Base-by-base conservation (phyloP, 2,888 invertebrate species). In the Eubasilissa splendida region DNA sequence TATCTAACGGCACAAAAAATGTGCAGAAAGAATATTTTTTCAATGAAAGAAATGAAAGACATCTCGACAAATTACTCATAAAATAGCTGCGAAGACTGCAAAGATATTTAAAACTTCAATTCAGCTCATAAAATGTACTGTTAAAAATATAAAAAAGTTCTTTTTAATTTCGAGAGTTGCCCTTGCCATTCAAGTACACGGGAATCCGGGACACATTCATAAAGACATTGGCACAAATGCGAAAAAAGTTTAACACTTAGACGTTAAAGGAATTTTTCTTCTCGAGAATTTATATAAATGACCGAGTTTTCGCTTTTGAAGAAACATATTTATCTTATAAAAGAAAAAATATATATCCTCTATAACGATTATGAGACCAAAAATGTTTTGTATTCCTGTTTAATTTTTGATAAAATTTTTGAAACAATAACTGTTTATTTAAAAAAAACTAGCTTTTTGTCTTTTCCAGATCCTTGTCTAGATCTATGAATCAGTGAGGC, bases 221-320 rank as follows among this genome's bases (percentile, higher is more conserved):
- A 12, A 70, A 70, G 54, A 70, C 54, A 70, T 70, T 70, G 70
- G 53, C 70, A 14, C 12, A 22, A 52, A 14, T 53, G 70, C 53
- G 31, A 42, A 70, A 53, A 68, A 70, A 70, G 53, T 70, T 70
- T 70, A 14, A 70, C 70, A 54, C 54, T 12, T 70, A 70, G 70
- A 70, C 10, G n/a, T 54, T 14, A 70, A 53, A 10, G 70, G 22
- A 54, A 53, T 70, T 70, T 54, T 53, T 31, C 5, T 14, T n/a
- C n/a, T 14, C 11, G 54, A 53, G 12, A 70, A 53, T 70, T 70
- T 22, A 70, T 70, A 70, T 70, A 53, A 52, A 70, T 70, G 70
- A 52, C 70, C 14, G 53, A 70, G 54, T 70, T 70, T 11, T 54
- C 53, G 53, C 14, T 70, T 54, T 4, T 53, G 70, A 54, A 70